A percentile compares a stretch with the other conserved stretches of the same genome.
Evolutionary conservation across 92 coral and sea anemone species (phyloP).

Genomic region (Anthopleura xanthogrammica): DNA sequence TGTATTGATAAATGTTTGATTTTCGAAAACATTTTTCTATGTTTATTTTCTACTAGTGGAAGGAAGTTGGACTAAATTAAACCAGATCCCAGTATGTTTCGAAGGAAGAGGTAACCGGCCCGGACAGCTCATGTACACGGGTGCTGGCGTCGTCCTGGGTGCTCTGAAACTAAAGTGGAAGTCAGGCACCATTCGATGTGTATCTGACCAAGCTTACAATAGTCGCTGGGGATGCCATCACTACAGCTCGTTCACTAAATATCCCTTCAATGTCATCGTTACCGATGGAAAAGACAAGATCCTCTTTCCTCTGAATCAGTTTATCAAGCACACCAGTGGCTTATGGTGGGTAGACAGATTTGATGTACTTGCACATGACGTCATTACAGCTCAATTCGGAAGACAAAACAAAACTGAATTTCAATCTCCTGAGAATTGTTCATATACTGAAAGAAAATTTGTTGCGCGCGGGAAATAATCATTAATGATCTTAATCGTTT

Average conservation of each 20-base stretch:
- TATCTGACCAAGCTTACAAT: slow-evolving; percentile 25
- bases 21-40: not conserved
- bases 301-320: slow-evolving; percentile 10
- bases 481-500: not conserved
- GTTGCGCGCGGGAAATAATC: not conserved
- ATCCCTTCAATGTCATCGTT: slow-evolving; percentile 42
- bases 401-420: no score
- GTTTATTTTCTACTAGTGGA: slow-evolving; percentile 12
- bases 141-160: slow-evolving; percentile 40
- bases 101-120: slow-evolving; percentile 56
- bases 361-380: no score
- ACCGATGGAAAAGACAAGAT: slow-evolving; percentile 28
- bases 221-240: slow-evolving; percentile 47
- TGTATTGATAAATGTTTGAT: not conserved
- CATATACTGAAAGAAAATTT: no score
- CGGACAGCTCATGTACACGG: slow-evolving; percentile 44
- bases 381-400: no score
- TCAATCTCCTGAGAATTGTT: no score
- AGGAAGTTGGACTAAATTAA: slow-evolving; percentile 46
- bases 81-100: slow-evolving; percentile 57
- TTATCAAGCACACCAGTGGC: slow-evolving; percentile 24
- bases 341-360: slow-evolving; percentile 16
- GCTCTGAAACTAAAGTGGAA: slow-evolving; percentile 33
- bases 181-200: slow-evolving; percentile 35
- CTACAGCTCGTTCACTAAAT: slow-evolving; percentile 11